phyloP scores from a whole-genome alignment of 2,888 invertebrate species.

The Drosophila pseudotalamancana region DNA sequence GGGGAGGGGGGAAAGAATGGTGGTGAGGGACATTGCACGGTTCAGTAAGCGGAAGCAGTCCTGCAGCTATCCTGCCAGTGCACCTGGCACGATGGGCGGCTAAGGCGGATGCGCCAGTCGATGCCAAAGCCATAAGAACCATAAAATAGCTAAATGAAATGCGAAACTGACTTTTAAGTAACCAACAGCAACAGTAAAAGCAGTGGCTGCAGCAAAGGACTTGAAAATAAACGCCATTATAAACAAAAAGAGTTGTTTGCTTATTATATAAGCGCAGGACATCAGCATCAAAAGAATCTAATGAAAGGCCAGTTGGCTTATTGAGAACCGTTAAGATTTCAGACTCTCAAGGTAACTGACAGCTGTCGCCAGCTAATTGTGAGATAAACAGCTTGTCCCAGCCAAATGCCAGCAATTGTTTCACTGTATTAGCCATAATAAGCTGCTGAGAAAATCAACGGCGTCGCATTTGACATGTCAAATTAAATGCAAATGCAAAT shows the following conservation, averaged over 20 bases:
- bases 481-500: conserved; percentile 81
- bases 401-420: conserved; percentile 7
- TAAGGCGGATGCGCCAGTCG: conserved; percentile 13
- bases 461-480: conserved; percentile 65
- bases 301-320: not conserved
- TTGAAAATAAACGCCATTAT: conserved; percentile 20
- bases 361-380: conserved; percentile 1
- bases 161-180: conserved; percentile 44
- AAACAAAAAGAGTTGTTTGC: not conserved
- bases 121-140: conserved; percentile 20
- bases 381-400: conserved; percentile 1
- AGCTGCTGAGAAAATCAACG: conserved; percentile 20
- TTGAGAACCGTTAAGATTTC: not conserved
- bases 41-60: conserved; percentile 57
- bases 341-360: not conserved
- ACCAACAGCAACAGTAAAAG: too few relatives aligned
- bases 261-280: conserved; percentile 16
- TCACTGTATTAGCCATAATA: conserved; percentile 38
- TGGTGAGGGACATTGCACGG: conserved; percentile 23
- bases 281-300: not conserved
- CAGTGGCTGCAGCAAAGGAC: not conserved
- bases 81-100: conserved; percentile 41
- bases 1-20: not conserved
- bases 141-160: conserved; percentile 59
- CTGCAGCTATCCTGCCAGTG: conserved; percentile 41